These are phyloP conservation scores for Crotalus tigris DNA, from an alignment of 2,113 vertebrate genomes.

Conservation along the genomic window DNA sequence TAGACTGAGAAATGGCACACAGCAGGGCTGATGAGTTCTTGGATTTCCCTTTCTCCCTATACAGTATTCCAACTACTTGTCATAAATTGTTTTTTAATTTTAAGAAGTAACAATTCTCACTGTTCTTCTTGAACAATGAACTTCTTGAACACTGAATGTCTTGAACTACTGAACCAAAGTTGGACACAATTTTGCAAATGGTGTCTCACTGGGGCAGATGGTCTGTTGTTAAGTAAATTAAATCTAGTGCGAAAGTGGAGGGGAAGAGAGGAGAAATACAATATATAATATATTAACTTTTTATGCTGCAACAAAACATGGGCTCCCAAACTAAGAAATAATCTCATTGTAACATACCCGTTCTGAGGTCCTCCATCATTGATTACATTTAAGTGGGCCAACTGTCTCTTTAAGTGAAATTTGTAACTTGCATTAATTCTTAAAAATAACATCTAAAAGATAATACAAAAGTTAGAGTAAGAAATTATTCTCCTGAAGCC, in stretches of 20 bases:
- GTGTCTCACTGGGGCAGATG: neutral
- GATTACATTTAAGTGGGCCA: conserved; percentile 87
- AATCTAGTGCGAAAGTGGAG: neutral
- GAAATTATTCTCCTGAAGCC: neutral
- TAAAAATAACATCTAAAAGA: conserved; percentile 86
- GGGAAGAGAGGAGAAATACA: neutral
- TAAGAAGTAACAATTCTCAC: neutral
- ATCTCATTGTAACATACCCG: conserved; percentile 72
- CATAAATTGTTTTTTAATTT: neutral
- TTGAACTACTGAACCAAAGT: neutral
- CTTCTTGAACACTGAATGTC: neutral
- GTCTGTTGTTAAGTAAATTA: too few species aligned
- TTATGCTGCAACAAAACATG: neutral
- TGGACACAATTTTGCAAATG: neutral
- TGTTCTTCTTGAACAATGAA: neutral
- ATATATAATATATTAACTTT: neutral
- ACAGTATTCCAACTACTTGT: neutral
- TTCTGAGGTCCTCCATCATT: conserved; percentile 95
- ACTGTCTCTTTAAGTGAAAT: conserved; percentile 91
- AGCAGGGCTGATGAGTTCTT: neutral
- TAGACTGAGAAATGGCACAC: neutral
- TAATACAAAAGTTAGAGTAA: conserved; percentile 19
- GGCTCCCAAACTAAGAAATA: neutral
- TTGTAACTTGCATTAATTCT: conserved; percentile 93
- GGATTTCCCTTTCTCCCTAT: neutral